These are phyloP conservation scores for Strix aluco DNA, from an alignment of 2,113 vertebrate genomes.

Conservation along the genomic window DNA sequence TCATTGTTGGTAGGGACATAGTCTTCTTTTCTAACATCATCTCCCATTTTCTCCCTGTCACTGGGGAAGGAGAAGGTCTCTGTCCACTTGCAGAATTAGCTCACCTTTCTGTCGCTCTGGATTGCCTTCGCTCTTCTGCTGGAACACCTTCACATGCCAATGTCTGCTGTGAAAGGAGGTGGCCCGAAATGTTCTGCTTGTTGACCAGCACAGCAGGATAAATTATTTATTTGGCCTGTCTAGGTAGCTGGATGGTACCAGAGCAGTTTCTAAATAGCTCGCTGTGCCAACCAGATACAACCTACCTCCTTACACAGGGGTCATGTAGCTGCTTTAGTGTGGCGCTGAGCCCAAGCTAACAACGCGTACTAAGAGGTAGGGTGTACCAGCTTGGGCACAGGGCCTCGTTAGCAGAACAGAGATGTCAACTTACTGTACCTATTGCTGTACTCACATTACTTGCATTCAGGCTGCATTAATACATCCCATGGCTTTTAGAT, in stretches of 20 bases:
- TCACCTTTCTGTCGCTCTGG: not conserved
- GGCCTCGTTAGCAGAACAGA: not conserved
- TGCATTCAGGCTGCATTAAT: not conserved
- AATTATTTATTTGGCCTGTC: not conserved
- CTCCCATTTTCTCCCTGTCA: not conserved
- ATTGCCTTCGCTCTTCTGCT: not conserved
- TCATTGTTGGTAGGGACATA: not conserved
- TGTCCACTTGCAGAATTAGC: not conserved
- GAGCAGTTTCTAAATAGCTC: not conserved
- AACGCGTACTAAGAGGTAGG: rapidly evolving
- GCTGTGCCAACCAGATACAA: not conserved
- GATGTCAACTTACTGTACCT: not conserved
- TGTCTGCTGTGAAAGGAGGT: not conserved
- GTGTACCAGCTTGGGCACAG: not conserved
- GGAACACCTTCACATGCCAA: not conserved
- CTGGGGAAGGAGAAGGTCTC: not conserved
- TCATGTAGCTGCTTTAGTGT: not conserved
- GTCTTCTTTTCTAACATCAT: not conserved
- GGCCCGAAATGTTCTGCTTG: not conserved
- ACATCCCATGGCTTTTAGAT: not conserved
- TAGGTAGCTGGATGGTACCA: not conserved
- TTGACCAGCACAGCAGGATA: not conserved
- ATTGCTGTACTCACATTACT: rapidly evolving
- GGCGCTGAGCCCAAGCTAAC: rapidly evolving
- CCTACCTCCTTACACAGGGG: rapidly evolving